These are phyloP conservation scores for Sialis lutaria DNA, from an alignment of 2,888 invertebrate species.

Conservation along the genomic window DNA sequence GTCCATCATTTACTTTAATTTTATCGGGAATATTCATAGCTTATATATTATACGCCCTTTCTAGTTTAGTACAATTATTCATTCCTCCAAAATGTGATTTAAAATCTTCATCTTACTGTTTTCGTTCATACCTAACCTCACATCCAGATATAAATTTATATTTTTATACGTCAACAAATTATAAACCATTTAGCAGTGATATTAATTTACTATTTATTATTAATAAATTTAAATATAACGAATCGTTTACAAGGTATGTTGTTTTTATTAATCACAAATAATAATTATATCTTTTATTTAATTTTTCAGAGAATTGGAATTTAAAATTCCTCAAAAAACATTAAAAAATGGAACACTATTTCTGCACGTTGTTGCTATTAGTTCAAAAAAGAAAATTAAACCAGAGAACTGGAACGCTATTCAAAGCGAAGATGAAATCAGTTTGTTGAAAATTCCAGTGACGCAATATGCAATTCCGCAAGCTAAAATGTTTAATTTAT, in stretches of 20 bases:
- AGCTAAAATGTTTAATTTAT: constrained; percentile 54
- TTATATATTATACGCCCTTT: constrained; percentile 58
- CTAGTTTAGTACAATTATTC: constrained; percentile 56
- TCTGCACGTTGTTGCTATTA: constrained; percentile 54
- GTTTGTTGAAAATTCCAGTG: constrained; percentile 33
- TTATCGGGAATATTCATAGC: constrained; percentile 44
- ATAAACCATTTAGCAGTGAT: constrained; percentile 34
- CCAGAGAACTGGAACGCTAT: constrained; percentile 35
- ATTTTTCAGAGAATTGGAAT: constrained; percentile 38
- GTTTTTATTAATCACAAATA: not conserved
- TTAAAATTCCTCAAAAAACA: constrained; percentile 56
- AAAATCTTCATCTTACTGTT: constrained; percentile 36
- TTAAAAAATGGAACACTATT: constrained; percentile 71
- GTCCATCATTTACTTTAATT: constrained; percentile 40
- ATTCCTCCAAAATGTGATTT: constrained; percentile 48
- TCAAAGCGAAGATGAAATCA: constrained; percentile 39
- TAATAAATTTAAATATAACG: constrained; percentile 46
- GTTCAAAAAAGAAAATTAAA: constrained; percentile 32
- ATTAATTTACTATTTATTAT: constrained; percentile 40
- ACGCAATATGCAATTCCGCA: constrained; percentile 60
- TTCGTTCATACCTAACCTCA: constrained; percentile 45
- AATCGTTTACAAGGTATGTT: constrained; percentile 31
- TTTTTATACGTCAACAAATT: constrained; percentile 45
- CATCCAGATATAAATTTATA: constrained; percentile 53
- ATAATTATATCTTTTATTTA: constrained; percentile 6